Base-by-base conservation (phyloP, 1,140 invertebrate species). In the Drosophila sproati region DNA sequence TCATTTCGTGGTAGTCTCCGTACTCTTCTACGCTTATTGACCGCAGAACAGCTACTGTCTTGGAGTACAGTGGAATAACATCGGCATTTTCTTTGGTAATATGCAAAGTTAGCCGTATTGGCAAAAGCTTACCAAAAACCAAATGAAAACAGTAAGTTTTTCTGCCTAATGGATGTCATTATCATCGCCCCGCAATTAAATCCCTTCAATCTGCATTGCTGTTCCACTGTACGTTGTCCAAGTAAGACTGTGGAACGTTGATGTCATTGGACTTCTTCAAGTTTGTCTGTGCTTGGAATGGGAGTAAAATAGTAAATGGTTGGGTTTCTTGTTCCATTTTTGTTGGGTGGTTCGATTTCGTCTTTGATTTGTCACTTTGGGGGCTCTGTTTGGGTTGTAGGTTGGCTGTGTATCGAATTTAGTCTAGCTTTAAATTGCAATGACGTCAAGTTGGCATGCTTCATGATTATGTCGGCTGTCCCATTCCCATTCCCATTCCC, bases 391-490 rank as follows among this genome's bases (percentile, higher is more conserved):
- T 35, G 28, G 57, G 20, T 48, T 60, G 20, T 20, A 20, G 20
- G 20, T 20, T 20, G 20, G 20, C 20, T 20, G 20, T 81, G 76
- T 82, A 69, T 67, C 60, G 79, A 78, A 77, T 81, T 39, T 61
- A 50, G 43, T 12, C 82, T 61, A 69, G 82, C 76, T 80, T 87
- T 80, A 87, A 87, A 87, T 87, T 87, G 82, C 82, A 82, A 67
- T 87, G 83, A 88, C 82, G 82, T 88, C 83, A 77, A 82, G 83
- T 88, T 87, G 82, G 79, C 82, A 88, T 68, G 71, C 68, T 73
- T 79, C 76, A 88, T 82, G 83, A 82, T 87, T 87, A 79, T 87
- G 82, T 87, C 68, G 71, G 76, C 47, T 43, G 59, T 63, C 59
- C 20, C 32, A 34, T 35, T 29, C 41, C 39, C 51, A 69, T 4